These are phyloP conservation scores for Stichopus horrens DNA, from an alignment of 53 echinoderm and acorn worm genomes.

Conservation along the genomic window DNA sequence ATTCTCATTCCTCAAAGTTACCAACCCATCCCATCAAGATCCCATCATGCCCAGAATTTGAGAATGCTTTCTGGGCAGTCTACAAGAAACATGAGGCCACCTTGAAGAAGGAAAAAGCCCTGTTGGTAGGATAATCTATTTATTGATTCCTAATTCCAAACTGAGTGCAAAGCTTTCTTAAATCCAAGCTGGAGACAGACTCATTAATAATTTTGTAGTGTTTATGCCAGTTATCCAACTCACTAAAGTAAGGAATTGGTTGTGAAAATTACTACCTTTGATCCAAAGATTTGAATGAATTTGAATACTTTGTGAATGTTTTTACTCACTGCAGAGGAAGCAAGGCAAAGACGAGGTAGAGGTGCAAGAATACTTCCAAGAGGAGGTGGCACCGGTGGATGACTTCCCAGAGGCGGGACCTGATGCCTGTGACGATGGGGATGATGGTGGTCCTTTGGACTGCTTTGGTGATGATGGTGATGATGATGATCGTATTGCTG, in stretches of 20 bases:
- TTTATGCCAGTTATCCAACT: too few species aligned
- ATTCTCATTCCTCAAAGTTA: conserved; percentile 76
- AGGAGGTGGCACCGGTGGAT: not conserved
- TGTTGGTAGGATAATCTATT: conserved; percentile 53
- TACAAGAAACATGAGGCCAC: conserved; percentile 75
- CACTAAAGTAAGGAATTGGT: too few species aligned
- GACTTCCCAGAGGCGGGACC: conserved; percentile 30
- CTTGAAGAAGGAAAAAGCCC: conserved; percentile 66
- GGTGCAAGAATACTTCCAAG: conserved; percentile 50
- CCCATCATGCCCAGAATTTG: conserved; percentile 77
- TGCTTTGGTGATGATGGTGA: conserved; percentile 43
- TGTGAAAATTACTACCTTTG: too few species aligned
- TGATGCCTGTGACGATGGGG: conserved; percentile 52
- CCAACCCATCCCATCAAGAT: conserved; percentile 75
- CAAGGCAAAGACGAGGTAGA: conserved; percentile 56
- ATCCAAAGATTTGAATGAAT: too few species aligned
- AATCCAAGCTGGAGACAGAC: too few species aligned
- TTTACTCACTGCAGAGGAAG: not conserved
- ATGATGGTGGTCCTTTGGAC: conserved; percentile 60
- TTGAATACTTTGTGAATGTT: too few species aligned
- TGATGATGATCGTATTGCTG: conserved; percentile 43
- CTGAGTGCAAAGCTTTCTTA: too few species aligned
- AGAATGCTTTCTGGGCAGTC: conserved; percentile 69
- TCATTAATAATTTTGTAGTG: too few species aligned
- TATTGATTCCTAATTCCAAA: not conserved